Base-by-base conservation (phyloP, 2,888 invertebrate genomes). In the Prosapia bicincta region DNA sequence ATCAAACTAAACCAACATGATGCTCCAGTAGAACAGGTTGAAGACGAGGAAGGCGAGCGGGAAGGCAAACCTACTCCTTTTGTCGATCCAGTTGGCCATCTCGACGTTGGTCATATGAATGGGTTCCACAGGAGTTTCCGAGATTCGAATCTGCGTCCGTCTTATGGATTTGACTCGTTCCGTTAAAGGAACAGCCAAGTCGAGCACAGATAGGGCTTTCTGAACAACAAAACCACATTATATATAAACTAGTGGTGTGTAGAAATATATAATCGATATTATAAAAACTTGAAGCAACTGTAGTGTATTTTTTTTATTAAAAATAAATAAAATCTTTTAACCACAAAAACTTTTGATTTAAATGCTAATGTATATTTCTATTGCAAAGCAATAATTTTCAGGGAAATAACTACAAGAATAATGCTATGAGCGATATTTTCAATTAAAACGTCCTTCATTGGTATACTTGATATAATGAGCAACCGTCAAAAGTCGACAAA, bases 1-100 rank as follows among this genome's bases (percentile, higher is more conserved):
- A n/a, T n/a, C n/a, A n/a, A n/a, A n/a, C n/a, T 75, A 79, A n/a
- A 78, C 71, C 72, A 74, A 79, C 69, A 93, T 92, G 81, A 92
- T 92, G 69, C 91, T 91, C 93, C 93, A 93, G 82, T 93, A 93
- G 75, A 93, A 86, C 43, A 91, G 86, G 83, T 95, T 95, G 84
- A 95, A 95, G 76, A 93, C 88, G 15, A 94, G 82, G 83, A 95
- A 95, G 13, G 92, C 87, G 1, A 91, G 84, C 0, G 95, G 95
- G 84, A 95, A 95, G 1, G 92, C 87, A 30, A 93, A 86, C 71
- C 95, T 88, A 25, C 94, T 92, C 74, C 94, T 87, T 71, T 89
- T 91, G 85, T 95, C 95, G 79, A 95, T 94, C 94, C 95, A 95
- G 71, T 91, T 92, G 79, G 95, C 92, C 76, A 95, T 93, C 84